Percentiles rank a stretch among this genome's conserved stretches.
Evolutionary conservation across 2,797 vertebrate species (phyloP).

Genomic region (Myoxocephalus aenaeus): DNA sequence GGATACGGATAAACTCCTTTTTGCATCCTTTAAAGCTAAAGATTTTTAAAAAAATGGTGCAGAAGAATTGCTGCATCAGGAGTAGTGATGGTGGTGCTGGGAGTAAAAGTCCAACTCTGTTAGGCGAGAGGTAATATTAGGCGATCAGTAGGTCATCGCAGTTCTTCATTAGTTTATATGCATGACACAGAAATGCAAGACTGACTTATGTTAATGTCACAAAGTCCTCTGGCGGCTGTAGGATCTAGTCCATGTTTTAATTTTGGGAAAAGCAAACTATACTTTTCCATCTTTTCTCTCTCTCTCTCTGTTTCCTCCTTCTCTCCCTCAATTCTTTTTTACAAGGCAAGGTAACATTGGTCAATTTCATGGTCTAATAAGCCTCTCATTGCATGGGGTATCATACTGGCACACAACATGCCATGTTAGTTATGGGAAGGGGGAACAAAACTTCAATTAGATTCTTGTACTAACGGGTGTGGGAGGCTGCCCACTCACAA

Average conservation of each 20-base stretch:
- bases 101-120: not conserved
- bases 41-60: not conserved
- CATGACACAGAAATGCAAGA: conserved; percentile 1
- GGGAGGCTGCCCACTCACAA: conserved; percentile 41
- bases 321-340: not conserved
- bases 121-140: not conserved
- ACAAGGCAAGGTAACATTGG: conserved; percentile 63
- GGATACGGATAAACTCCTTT: not conserved
- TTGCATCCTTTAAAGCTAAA: not conserved
- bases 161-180: conserved; percentile 4
- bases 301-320: conserved; percentile 17
- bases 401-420: conserved; percentile 64
- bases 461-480: conserved; percentile 48
- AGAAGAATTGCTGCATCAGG: no score
- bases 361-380: conserved; percentile 80
- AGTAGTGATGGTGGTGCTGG: not conserved
- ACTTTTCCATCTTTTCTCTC: not conserved
- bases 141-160: not conserved
- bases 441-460: conserved; percentile 60
- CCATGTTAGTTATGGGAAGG: conserved; percentile 57
- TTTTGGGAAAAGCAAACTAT: conserved; percentile 3
- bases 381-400: conserved; percentile 59
- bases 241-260: not conserved
- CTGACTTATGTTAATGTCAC: not conserved
- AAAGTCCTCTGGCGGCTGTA: not conserved